Conservation (phyloP, 2,113 vertebrate species). For the Chauna torquata region DNA sequence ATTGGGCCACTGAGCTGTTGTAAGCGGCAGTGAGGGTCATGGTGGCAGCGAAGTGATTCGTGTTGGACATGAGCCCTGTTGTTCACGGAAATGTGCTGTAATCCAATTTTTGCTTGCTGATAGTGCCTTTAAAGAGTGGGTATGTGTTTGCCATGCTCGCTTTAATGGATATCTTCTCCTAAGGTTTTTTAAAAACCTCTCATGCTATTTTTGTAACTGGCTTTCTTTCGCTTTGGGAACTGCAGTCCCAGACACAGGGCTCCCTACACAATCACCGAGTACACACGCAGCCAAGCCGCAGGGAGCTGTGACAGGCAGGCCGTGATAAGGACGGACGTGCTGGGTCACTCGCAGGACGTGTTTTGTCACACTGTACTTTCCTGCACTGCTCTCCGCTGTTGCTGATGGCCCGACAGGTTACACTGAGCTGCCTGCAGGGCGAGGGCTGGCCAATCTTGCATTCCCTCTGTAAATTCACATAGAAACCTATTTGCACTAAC, state of each 20-base stretch:
- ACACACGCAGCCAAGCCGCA: rapidly evolving
- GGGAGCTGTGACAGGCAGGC: neutral
- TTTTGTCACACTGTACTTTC: neutral
- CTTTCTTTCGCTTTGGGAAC: rapidly evolving
- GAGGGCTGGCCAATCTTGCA: neutral
- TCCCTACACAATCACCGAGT: neutral
- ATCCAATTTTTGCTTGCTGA: neutral
- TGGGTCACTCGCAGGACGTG: neutral
- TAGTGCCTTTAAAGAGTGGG: neutral
- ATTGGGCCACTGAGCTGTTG: neutral
- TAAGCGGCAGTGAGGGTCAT: neutral
- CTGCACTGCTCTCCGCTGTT: neutral
- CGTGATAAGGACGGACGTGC: neutral
- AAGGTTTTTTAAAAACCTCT: neutral
- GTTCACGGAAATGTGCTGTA: neutral
- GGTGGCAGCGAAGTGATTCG: neutral
- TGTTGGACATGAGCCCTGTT: neutral
- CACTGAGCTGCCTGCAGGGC: neutral
- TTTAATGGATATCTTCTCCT: neutral
- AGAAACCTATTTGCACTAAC: neutral
- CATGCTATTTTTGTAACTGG: neutral
- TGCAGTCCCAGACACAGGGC: neutral
- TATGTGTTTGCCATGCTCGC: neutral
- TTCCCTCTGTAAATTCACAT: neutral
- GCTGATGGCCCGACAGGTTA: neutral